Base-by-base conservation (phyloP, 1,140 invertebrate genomes). In the Aphidius ervi region DNA sequence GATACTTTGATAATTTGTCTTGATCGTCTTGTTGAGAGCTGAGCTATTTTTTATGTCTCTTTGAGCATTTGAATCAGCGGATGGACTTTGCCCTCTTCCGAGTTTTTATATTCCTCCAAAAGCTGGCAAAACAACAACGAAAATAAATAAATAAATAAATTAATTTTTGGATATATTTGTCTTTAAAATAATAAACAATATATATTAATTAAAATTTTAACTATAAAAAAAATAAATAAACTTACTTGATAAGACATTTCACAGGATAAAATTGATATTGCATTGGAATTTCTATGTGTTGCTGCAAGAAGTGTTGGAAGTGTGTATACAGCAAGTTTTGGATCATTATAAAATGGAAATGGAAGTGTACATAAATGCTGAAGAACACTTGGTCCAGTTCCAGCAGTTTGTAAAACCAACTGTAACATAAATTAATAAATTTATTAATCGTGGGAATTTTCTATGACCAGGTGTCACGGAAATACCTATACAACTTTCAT, bases 341-440 rank as follows among this genome's bases (percentile, higher is more conserved):
- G 83, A 53, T 93, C 89, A 49, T 89, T 90, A 75, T 96, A 94
- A 82, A 94, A 97, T 49, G 89, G 87, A 73, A 95, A 94, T 4
- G 95, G 93, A 63, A 97, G 77, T 3, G 86, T 88, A 72, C 92
- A 95, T n/a, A 97, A 79, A 69, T 94, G 93, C 73, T 95, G 92
- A 4, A 97, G 83, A 54, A 96, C 91, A 39, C 91, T 94, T 31
- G 86, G 91, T 53, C 86, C 86, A 74, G 87, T 89, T 52, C 86
- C 93, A 65, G 87, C 91, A 72, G 93, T 89, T 66, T 92, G 85
- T 31, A 92, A 80, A 54, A 83, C 81, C 73, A 84, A 83, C 89
- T 92, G 81, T 20, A 82, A 82, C 47, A 66, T 48, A 62, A 57
- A 60, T 58, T 8, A 49, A 5, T 40, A 16, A 37, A 52, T 39